These are phyloP conservation scores for Tiphia femorata DNA, from an alignment of 2,888 invertebrate genomes.

Conservation along the genomic window DNA sequence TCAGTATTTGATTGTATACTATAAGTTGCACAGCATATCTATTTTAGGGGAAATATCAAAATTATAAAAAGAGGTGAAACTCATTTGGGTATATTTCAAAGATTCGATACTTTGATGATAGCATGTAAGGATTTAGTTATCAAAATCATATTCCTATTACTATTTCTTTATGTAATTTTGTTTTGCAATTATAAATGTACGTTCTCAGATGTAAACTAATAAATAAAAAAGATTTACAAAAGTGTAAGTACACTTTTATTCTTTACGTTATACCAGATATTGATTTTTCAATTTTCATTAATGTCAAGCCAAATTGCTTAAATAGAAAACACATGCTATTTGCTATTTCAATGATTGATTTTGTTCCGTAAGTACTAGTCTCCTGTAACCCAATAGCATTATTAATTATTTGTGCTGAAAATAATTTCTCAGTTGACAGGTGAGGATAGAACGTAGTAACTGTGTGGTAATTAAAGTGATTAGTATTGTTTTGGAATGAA, in stretches of 20 bases:
- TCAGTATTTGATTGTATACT: neutral
- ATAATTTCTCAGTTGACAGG: slow-evolving; percentile 81
- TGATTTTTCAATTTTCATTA: slow-evolving; percentile 68
- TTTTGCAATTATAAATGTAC: too few relatives aligned
- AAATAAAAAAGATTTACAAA: too few relatives aligned
- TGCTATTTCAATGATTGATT: slow-evolving; percentile 61
- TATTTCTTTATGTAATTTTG: too few relatives aligned
- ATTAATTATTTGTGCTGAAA: slow-evolving; percentile 70
- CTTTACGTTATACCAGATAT: neutral
- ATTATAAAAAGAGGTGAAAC: too few relatives aligned
- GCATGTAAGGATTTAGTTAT: too few relatives aligned
- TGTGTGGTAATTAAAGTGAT: slow-evolving; percentile 70
- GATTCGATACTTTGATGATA: too few relatives aligned
- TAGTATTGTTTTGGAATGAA: slow-evolving; percentile 53
- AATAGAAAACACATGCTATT: slow-evolving; percentile 67
- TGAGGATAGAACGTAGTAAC: slow-evolving; percentile 81
- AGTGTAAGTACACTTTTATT: neutral
- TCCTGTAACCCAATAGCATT: slow-evolving; percentile 52
- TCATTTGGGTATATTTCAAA: too few relatives aligned
- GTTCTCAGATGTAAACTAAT: too few relatives aligned
- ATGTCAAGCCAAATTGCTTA: slow-evolving; percentile 71
- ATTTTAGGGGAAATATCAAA: too few relatives aligned
- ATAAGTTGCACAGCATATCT: too few relatives aligned
- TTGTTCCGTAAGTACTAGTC: slow-evolving; percentile 42
- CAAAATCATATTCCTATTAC: too few relatives aligned